phyloP scores from a whole-genome alignment of 2,797 vertebrate species.

The Danio jaintianensis region DNA sequence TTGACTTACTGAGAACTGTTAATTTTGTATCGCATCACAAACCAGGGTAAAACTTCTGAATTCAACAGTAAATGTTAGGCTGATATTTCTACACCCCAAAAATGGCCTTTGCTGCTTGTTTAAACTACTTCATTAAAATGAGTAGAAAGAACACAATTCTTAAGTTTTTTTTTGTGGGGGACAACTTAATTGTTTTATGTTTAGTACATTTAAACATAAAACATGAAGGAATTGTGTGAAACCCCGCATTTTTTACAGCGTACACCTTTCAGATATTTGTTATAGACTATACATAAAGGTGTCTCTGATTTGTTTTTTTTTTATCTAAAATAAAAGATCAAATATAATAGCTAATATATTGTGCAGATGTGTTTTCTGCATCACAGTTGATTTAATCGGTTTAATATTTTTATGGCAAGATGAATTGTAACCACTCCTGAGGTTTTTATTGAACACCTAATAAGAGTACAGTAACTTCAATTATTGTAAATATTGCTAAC shows the following conservation, averaged over 20 bases:
- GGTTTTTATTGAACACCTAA: slow-evolving; percentile 16
- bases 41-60: not conserved
- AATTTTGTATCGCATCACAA: slow-evolving; percentile 47
- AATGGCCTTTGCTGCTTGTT: no score
- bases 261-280: slow-evolving; percentile 47
- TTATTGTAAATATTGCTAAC: slow-evolving; percentile 15
- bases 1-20: slow-evolving; percentile 54
- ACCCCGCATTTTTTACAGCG: no score
- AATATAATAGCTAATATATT: slow-evolving; percentile 10
- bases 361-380: slow-evolving; percentile 43
- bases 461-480: not conserved
- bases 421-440: slow-evolving; percentile 44
- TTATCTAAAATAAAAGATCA: not conserved
- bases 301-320: slow-evolving; percentile 32
- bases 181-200: no score
- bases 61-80: slow-evolving; percentile 2
- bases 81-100: slow-evolving; percentile 17
- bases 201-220: no score
- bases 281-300: slow-evolving; percentile 53
- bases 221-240: no score
- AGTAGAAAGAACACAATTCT: no score
- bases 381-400: slow-evolving; percentile 20
- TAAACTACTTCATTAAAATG: no score
- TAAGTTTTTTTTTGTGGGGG: no score
- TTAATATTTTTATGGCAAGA: slow-evolving; percentile 1